Evolutionary conservation across 2,888 invertebrate genomes (phyloP), one percentile per base, ranked within the genome.

Genomic region (Harmothoe impar): DNA sequence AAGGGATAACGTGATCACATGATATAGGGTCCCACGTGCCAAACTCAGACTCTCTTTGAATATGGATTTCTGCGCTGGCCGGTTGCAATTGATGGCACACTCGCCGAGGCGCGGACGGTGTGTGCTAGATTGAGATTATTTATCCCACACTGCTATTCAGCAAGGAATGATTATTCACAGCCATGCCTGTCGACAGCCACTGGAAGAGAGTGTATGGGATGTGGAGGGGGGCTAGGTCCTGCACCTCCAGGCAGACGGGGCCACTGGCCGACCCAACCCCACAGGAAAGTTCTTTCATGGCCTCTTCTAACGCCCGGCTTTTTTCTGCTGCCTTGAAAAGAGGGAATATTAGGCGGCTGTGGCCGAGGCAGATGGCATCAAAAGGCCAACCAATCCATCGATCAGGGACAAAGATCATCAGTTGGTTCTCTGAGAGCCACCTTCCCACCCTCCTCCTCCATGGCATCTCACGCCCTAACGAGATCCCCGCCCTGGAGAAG

Each of bases 381-480:
- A 81, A 81, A 81, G 81, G 81, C 35, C 81, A 81, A 12, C n/a
- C 81, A 43, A 81, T 81, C 81, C 81, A 81, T 81, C 81, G 81
- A 81, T 81, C 81, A 81, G 81, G 35, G 43, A 25, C 20, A 81
- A 81, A 81, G 81, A 81, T 81, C 81, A 81, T 43, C 81, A 81
- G 81, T 43, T 81, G n/a, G 43, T 35, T 5, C 43, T 25, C 5
- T 17, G 20, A 15, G 72, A 25, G 31, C 72, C 72, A 43, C 43
- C 25, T 72, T 15, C 29, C 0, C 72, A 72, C n/a, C 29, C 72
- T 43, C 43, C 43, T 43, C 43, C 43, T 43, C 43, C 43, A 43
- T 43, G 43, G 77, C 77, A 29, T 77, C 77, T 43, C 81, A 25
- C 43, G 43, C 43, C 81, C 81, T 77, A 81, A 81, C 81, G 81